Evolutionary conservation across 2,888 invertebrate genomes (phyloP).

Genomic region (Portevinia maculata): DNA sequence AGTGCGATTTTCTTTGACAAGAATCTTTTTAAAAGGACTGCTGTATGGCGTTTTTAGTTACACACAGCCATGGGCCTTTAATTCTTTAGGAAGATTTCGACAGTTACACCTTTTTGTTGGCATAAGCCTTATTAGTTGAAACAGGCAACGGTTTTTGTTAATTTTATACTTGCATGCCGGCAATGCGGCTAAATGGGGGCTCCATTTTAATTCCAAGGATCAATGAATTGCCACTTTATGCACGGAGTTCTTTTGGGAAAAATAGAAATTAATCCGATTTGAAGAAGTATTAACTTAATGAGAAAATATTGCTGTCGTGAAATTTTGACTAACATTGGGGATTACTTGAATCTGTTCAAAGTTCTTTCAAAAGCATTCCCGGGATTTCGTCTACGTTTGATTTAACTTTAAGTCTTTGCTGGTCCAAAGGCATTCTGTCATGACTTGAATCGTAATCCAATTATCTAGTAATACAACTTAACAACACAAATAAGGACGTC

Average conservation of each 20-base stretch:
- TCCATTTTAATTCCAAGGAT: conserved; percentile 14
- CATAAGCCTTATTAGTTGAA: conserved; percentile 40
- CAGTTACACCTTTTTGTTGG: conserved; percentile 48
- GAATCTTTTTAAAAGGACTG: conserved; percentile 3
- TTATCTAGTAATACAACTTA: no score
- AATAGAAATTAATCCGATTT: no score
- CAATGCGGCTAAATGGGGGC: conserved; percentile 1
- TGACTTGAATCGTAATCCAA: neutral
- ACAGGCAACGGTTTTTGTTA: conserved; percentile 12
- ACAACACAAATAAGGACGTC: no score
- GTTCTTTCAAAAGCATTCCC: no score
- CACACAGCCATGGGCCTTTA: conserved; percentile 17
- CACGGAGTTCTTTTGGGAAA: no score
- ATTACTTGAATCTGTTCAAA: no score
- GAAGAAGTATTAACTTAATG: no score
- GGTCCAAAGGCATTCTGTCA: no score
- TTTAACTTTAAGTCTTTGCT: no score
- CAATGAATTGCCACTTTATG: neutral
- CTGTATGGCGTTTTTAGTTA: neutral
- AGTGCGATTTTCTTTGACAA: conserved; percentile 19
- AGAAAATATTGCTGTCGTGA: no score
- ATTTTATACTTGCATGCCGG: conserved; percentile 10
- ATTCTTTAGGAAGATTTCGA: conserved; percentile 51
- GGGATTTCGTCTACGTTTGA: no score
- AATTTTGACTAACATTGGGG: no score